phyloP scores from a whole-genome alignment of 2,113 vertebrate genomes.

The Morphnarchus princeps region DNA sequence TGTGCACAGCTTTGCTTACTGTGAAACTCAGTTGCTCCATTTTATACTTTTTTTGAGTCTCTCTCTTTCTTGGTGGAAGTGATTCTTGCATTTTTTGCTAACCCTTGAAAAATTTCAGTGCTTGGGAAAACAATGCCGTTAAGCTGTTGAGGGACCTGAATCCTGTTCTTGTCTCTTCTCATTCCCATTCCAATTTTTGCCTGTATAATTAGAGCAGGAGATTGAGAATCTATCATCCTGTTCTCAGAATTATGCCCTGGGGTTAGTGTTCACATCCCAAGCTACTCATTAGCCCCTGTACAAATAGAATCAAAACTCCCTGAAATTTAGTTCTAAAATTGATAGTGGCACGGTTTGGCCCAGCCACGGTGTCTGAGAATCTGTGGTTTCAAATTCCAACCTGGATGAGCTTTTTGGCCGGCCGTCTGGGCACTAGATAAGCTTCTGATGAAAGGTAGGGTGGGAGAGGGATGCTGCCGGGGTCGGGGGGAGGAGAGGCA shows the following conservation, averaged over 20 bases:
- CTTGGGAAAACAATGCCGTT: background rate
- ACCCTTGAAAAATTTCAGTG: background rate
- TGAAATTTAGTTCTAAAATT: background rate
- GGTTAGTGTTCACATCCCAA: conserved; percentile 12
- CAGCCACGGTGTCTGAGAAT: background rate
- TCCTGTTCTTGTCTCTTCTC: background rate
- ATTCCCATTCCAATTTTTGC: conserved; percentile 6
- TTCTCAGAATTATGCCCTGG: conserved; percentile 19
- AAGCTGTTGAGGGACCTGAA: background rate
- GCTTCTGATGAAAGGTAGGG: conserved; percentile 29
- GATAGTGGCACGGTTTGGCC: background rate
- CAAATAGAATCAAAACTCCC: conserved; percentile 1
- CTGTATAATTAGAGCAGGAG: conserved; percentile 28
- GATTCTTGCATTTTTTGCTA: background rate
- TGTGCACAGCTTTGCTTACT: background rate
- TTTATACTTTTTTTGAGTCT: background rate
- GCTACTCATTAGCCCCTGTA: conserved; percentile 32
- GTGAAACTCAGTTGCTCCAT: background rate
- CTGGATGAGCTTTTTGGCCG: background rate
- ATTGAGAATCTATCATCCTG: background rate
- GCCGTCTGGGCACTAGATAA: background rate
- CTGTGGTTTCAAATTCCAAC: conserved; percentile 42
- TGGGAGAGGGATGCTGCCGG: background rate
- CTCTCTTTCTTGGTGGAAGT: background rate
- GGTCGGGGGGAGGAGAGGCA: background rate